These are phyloP conservation scores for Heteromormyrus szaboi DNA, from an alignment of 2,797 vertebrate species.

Conservation along the genomic window DNA sequence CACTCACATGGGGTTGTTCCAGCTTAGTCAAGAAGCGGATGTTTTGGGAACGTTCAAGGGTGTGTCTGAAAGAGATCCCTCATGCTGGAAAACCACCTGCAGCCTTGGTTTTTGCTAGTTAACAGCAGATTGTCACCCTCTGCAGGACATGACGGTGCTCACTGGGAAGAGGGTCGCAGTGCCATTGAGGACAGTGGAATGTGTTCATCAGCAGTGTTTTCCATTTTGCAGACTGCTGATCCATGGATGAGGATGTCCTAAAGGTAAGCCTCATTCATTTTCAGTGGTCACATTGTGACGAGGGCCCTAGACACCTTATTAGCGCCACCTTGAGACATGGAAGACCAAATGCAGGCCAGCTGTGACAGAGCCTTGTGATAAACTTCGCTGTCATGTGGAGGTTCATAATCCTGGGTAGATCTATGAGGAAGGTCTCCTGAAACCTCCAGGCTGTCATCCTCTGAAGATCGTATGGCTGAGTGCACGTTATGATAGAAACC, in stretches of 20 bases:
- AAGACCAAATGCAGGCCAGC: background rate
- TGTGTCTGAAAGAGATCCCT: background rate
- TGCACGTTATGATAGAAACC: background rate
- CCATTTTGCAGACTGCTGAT: slow-evolving; percentile 77
- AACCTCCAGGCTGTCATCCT: background rate
- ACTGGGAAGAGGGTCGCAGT: slow-evolving; percentile 83
- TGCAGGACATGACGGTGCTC: slow-evolving; percentile 84
- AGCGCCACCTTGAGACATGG: slow-evolving; percentile 39
- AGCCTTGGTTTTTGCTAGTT: background rate
- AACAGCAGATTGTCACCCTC: background rate
- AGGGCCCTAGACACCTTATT: slow-evolving; percentile 34
- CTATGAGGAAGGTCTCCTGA: background rate
- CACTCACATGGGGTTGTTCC: background rate
- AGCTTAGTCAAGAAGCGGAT: background rate
- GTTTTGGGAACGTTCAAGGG: background rate
- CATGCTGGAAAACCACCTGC: background rate
- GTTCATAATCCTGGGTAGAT: background rate
- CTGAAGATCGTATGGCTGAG: background rate
- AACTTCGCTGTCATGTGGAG: background rate
- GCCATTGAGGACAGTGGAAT: slow-evolving; percentile 77
- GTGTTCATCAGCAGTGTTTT: slow-evolving; percentile 70
- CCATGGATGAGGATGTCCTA: slow-evolving; percentile 80
- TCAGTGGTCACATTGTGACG: background rate
- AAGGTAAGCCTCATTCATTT: slow-evolving; percentile 64
- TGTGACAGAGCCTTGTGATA: background rate